These are phyloP conservation scores for Ectemnius continuus DNA, from an alignment of 2,888 invertebrate species.

Conservation along the genomic window DNA sequence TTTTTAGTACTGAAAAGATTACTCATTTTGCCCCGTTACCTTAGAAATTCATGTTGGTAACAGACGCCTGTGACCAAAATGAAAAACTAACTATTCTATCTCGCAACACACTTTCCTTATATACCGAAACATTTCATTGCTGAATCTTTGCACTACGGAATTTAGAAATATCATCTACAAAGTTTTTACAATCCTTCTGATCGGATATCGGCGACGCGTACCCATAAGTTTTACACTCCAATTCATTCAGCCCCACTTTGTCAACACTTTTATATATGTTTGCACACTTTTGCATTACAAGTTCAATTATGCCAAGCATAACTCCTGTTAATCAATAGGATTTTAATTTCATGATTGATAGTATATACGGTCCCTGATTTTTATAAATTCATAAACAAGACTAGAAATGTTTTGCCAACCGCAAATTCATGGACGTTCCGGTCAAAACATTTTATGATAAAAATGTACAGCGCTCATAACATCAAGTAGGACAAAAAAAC, in stretches of 20 bases:
- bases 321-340: constrained; percentile 31
- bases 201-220: background rate
- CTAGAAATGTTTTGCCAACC: constrained; percentile 37
- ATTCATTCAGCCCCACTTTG: constrained; percentile 19
- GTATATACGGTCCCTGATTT: constrained; percentile 12
- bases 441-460: background rate
- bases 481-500: too few species aligned
- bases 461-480: too few species aligned
- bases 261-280: constrained; percentile 6
- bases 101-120: too few species aligned
- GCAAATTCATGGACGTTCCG: constrained; percentile 14
- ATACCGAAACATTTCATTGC: too few species aligned
- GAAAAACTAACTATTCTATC: too few species aligned
- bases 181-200: too few species aligned
- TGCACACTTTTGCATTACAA: constrained; percentile 15
- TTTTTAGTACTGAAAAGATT: too few species aligned
- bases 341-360: constrained; percentile 19
- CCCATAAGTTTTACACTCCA: constrained; percentile 18
- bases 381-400: constrained; percentile 37
- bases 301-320: constrained; percentile 22
- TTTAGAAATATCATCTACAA: too few species aligned
- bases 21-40: too few species aligned
- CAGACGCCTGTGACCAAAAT: too few species aligned
- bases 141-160: too few species aligned
- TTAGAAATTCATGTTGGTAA: too few species aligned